Base-by-base conservation (phyloP, 2,888 invertebrate species). In the Drosophila hamatofila region DNA sequence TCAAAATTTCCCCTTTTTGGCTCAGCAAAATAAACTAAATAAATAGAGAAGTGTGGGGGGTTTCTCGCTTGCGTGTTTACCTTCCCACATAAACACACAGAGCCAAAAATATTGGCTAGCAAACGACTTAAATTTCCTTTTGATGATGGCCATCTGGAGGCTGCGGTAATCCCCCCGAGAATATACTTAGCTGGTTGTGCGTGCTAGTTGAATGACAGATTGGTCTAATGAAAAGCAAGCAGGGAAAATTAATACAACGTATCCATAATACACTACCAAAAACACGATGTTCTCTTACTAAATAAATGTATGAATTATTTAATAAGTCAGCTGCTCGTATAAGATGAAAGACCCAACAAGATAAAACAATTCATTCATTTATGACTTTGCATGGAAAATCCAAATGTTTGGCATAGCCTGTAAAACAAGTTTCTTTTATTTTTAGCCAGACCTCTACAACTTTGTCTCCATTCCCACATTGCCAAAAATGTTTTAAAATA, bases 1-100 rank as follows among this genome's bases (percentile, higher is more conserved):
- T 76, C 27, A 62, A 86, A 86, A 81, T 88, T 83, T 79, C 87
- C 84, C 84, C 82, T 59, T 86, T 76, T 39, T n/a, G 16, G 1
- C 12, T 21, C 1, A 37, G 7, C 33, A 66, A 37, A 69, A 80
- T 72, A 59, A 72, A 75, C 71, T 82, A 80, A 88, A 78, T 82
- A 80, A 70, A 70, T 48, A 61, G 37, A 25, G 42, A 4, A 16
- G 39, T 12, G 33, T n/a, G n/a, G 33, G 30, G 60, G 37, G 46
- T 52, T 23, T 56, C 63, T 41, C 14, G 69, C 41, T 69, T 62
- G 88, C 77, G 80, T 83, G 88, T 85, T 88, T 85, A 80, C 81
- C 86, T 88, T 85, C 69, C 83, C 83, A 57, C 88, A 80, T 73
- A 78, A 74, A 67, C 57, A 74, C 39, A 77, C 63, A 77, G 59